A percentile compares a stretch with the other conserved stretches of the same genome.
Evolutionary conservation across 2,888 invertebrate species (phyloP).

Genomic region (Malacosoma neustria): DNA sequence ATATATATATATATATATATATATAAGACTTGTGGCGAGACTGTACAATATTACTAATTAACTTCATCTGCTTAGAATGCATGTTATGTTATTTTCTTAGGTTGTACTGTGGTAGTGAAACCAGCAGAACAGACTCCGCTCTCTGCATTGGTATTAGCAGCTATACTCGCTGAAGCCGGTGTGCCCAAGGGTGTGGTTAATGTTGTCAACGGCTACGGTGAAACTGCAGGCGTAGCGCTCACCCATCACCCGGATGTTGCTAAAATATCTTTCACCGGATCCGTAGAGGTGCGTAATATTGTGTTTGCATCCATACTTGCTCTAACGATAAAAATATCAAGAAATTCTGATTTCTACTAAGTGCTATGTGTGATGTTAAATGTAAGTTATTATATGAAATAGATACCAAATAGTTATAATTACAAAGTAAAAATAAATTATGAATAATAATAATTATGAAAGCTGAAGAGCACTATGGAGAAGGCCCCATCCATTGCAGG

Average conservation of each 20-base stretch:
- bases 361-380: too few species aligned
- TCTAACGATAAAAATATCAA: neutral
- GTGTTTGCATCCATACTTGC: neutral
- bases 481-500: too few species aligned
- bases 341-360: neutral
- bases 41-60: too few species aligned
- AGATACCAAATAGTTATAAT: too few species aligned
- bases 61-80: too few species aligned
- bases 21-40: too few species aligned
- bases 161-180: constrained; percentile 88
- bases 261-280: constrained; percentile 86
- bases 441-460: too few species aligned
- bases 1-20: too few species aligned
- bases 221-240: constrained; percentile 82
- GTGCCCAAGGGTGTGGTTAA: constrained; percentile 93
- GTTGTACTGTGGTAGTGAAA: constrained; percentile 89
- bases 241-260: constrained; percentile 83
- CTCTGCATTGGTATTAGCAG: constrained; percentile 88
- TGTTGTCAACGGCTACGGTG: constrained; percentile 89
- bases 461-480: too few species aligned
- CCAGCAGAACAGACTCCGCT: constrained; percentile 96
- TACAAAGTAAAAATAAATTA: too few species aligned
- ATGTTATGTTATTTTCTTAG: constrained; percentile 26
- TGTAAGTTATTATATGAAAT: too few species aligned
- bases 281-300: constrained; percentile 55